Conservation (phyloP, 2,888 invertebrate species). For the Prosopocoilus inquinatus region DNA sequence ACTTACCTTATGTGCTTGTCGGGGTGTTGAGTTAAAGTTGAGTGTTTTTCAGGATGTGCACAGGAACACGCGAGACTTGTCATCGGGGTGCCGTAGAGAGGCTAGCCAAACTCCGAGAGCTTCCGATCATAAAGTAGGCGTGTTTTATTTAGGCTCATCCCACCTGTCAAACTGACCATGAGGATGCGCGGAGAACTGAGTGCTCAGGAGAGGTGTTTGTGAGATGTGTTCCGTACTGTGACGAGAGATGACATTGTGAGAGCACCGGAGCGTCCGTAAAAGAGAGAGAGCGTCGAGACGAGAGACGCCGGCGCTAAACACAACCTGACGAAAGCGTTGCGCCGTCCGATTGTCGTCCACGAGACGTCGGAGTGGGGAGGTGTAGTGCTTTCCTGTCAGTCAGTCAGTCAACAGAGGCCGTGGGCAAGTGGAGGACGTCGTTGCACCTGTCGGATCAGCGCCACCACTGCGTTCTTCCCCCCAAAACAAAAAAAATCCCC, state of each 20-base stretch:
- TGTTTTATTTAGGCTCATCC: conserved; percentile 35
- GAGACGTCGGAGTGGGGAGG: conserved; percentile 37
- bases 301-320: conserved; percentile 46
- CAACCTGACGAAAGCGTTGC: conserved; percentile 48
- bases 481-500: too few species aligned
- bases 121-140: conserved; percentile 44
- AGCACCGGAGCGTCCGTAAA: conserved; percentile 23
- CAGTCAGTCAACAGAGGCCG: conserved; percentile 52
- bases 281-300: conserved; percentile 18
- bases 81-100: conserved; percentile 43
- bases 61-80: conserved; percentile 37
- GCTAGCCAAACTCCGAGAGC: conserved; percentile 39
- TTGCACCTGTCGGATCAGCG: conserved; percentile 28
- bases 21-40: background rate
- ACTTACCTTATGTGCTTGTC: conserved; percentile 1
- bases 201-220: conserved; percentile 33
- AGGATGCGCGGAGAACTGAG: conserved; percentile 45
- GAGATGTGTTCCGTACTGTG: conserved; percentile 46
- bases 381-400: conserved; percentile 49
- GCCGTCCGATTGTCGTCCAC: conserved; percentile 34
- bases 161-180: conserved; percentile 52
- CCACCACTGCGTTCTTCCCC: too few species aligned
- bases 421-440: conserved; percentile 43
- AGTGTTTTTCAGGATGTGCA: conserved; percentile 4
- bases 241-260: conserved; percentile 50